phyloP scores from a whole-genome alignment of 2,113 vertebrate genomes.

The Bos indicus region DNA sequence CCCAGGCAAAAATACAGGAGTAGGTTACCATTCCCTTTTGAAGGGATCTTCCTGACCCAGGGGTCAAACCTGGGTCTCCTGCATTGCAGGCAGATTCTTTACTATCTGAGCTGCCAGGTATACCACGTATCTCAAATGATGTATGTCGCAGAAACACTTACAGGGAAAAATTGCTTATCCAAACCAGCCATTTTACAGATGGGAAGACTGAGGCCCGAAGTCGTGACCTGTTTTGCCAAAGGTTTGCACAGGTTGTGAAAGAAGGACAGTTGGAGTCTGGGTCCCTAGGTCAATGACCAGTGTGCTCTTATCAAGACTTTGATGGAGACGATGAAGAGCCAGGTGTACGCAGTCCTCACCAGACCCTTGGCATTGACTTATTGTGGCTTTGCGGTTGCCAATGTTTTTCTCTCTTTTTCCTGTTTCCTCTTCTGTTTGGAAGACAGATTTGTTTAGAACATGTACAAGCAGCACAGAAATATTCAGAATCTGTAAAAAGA shows the following conservation, averaged over 20 bases:
- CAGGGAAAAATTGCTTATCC: not conserved
- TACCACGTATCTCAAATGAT: not conserved
- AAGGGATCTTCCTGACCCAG: not conserved
- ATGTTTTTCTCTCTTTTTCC: not conserved
- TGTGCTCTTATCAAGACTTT: not conserved
- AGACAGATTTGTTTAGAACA: not conserved
- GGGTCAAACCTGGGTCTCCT: not conserved
- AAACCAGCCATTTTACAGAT: not conserved
- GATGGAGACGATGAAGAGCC: accelerated
- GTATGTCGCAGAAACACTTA: not conserved
- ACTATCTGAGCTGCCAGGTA: not conserved
- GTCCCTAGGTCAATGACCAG: accelerated
- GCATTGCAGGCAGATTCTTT: not conserved
- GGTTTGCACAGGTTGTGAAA: not conserved
- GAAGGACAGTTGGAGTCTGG: not conserved
- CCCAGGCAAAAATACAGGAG: not conserved
- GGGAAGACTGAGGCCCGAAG: not conserved
- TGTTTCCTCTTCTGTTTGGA: not conserved
- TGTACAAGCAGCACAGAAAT: not conserved
- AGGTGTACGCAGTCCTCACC: accelerated
- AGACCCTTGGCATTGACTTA: not conserved
- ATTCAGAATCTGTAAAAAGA: not conserved
- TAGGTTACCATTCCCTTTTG: not conserved
- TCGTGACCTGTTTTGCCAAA: not conserved
- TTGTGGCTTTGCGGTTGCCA: not conserved